Evolutionary conservation across 2,888 invertebrate genomes (phyloP).

Genomic region (Stomorhina lunata): DNA sequence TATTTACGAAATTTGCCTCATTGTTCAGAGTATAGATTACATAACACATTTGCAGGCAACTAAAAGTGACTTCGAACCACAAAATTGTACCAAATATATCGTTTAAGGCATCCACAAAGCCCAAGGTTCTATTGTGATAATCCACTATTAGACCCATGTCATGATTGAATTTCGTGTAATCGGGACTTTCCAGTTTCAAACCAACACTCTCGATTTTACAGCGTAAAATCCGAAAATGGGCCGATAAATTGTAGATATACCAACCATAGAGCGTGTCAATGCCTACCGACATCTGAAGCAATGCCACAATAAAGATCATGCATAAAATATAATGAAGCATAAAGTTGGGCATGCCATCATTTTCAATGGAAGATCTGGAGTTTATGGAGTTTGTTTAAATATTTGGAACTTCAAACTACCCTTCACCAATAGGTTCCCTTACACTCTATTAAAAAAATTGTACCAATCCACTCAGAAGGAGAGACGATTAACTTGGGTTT

Average conservation of each 20-base stretch:
- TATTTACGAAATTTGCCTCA: conserved; percentile 44
- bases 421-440: no score
- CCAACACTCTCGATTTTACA: conserved; percentile 40
- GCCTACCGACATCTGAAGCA: conserved; percentile 38
- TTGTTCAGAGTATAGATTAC: conserved; percentile 55
- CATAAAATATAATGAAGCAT: conserved; percentile 34
- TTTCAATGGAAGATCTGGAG: conserved; percentile 35
- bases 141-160: conserved; percentile 30
- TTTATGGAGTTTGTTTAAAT: not conserved
- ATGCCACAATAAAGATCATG: conserved; percentile 8
- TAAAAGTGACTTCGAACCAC: conserved; percentile 51
- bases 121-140: conserved; percentile 48
- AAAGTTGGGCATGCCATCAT: not conserved
- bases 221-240: conserved; percentile 62
- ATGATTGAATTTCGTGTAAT: not conserved
- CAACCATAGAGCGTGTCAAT: conserved; percentile 63
- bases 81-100: conserved; percentile 57
- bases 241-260: conserved; percentile 62
- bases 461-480: no score
- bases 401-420: no score
- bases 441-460: no score
- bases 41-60: conserved; percentile 62
- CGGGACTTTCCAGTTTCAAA: not conserved
- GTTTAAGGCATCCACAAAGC: conserved; percentile 54
- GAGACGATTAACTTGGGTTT: no score